These are phyloP conservation scores for Sebastiscus albofasciatus DNA, from an alignment of 2,797 vertebrate species.

Conservation along the genomic window DNA sequence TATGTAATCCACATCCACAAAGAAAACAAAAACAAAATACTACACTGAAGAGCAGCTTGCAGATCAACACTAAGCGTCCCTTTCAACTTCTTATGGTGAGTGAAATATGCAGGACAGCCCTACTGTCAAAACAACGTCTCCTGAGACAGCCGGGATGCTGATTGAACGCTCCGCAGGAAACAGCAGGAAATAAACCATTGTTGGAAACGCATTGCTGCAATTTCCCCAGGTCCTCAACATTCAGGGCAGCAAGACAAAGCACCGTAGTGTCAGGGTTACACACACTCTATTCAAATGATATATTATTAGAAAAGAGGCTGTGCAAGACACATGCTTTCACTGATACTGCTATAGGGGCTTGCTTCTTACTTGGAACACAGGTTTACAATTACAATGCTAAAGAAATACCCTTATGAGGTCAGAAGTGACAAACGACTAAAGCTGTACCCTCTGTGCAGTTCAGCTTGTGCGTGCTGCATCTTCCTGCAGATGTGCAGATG, in stretches of 20 bases:
- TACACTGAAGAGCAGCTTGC: neutral
- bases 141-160: neutral
- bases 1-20: neutral
- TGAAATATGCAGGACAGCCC: neutral
- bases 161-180: conserved; percentile 21
- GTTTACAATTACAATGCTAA: neutral
- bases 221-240: conserved; percentile 13
- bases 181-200: conserved; percentile 21
- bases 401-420: neutral
- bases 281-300: conserved; percentile 3
- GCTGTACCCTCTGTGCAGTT: neutral
- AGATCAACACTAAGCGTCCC: neutral
- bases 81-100: neutral
- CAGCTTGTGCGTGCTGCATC: neutral
- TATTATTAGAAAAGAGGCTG: neutral
- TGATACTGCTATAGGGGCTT: neutral
- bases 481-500: conserved; percentile 22
- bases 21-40: neutral
- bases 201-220: neutral
- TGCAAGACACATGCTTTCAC: neutral
- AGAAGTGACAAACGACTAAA: neutral
- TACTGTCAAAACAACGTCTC: neutral
- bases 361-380: neutral
- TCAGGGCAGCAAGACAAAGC: neutral
- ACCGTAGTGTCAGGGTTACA: neutral